Base-by-base conservation (phyloP, 2,797 vertebrate genomes). In the Hoplostethus mediterraneus region DNA sequence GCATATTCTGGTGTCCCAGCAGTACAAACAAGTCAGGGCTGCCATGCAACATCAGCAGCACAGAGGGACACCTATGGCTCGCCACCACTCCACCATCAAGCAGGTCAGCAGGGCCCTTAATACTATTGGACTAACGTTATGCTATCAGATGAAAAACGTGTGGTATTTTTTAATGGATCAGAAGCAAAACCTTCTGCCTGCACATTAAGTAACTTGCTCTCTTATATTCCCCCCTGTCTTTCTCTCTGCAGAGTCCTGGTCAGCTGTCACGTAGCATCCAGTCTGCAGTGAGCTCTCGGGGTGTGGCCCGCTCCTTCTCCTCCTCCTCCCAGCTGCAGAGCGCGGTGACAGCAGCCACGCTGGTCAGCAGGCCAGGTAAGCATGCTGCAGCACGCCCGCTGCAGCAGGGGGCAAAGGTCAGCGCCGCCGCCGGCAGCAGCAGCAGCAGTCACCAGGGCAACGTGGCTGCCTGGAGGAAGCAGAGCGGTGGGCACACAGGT, bases 401-500 rank as follows among this genome's bases (percentile, higher is more conserved):
- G 93, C 95, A 97, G 83, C 92, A 95, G 17, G 87, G 95, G 82
- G 87, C 93, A 82, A 95, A 97, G 86, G 91, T 95, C 93, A 93
- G 94, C 89, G 75, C 93, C 68, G 52, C 83, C 74, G 81, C 21
- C 21, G 21, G 21, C 21, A 21, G 94, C 91, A 90, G 82, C 92
- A 73, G 75, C 80, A 82, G 95, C 93, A 92, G 90, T 90, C 94
- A 93, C 91, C 86, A 93, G 74, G 82, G 92, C 86, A 92, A 87
- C 77, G 14, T 94, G 87, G 67, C 93, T 87, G 92, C 91, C 92
- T 99, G 98, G 98, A 99, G 97, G 95, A 99, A 98, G 94, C 95
- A 95, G 89, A 95, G 84, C 66, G n/a, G 94, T 73, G 92, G 95
- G 74, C 94, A 89, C 59, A 73, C 97, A 96, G 97, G 98, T 99